Base-by-base conservation (phyloP, 2,888 invertebrate species). In the Spisula solida region DNA sequence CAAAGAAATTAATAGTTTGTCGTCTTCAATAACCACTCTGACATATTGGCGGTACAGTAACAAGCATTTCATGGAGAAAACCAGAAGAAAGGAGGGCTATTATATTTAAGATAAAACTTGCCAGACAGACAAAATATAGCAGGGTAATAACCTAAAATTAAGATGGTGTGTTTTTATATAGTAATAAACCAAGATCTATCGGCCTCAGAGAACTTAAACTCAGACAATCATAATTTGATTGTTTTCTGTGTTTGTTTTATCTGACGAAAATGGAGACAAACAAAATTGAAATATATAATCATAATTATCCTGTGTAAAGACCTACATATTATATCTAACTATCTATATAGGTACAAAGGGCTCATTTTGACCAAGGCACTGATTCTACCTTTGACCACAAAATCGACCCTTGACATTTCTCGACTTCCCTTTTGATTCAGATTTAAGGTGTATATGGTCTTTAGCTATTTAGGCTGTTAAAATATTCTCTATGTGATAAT, bases 1-100 rank as follows among this genome's bases (percentile, higher is more conserved):
- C 31, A 34, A 25, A 75, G 75, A 75, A 75, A 75, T 75, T 75
- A 75, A 75, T 75, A 75, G 75, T 75, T 75, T 75, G 75, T 75
- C 75, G 31, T 75, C 75, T 25, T 66, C 25, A 10, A 66, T 66
- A 66, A 66, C 75, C 6, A 34, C 18, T 75, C 8, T 2, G 75
- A 75, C 75, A 34, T 31, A 75, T 34, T 75, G 34, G 31, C 41
- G 41, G 41, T 75, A 31, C 25, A 10, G 60, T 66, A 66, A 66
- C 75, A 75, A 34, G 31, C 75, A 75, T 25, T 25, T 31, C 34
- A 34, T 75, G 75, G 25, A 34, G 31, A 70, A 70, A 70, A 29
- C 29, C 70, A 70, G 14, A 70, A 70, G 31, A 31, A 8, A 70
- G 60, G 5, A 60, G 60, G 18, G 25, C 51, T 51, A 66, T 25